These are phyloP conservation scores for Amaurobius ferox DNA, from an alignment of 2,888 invertebrate species.

Conservation along the genomic window DNA sequence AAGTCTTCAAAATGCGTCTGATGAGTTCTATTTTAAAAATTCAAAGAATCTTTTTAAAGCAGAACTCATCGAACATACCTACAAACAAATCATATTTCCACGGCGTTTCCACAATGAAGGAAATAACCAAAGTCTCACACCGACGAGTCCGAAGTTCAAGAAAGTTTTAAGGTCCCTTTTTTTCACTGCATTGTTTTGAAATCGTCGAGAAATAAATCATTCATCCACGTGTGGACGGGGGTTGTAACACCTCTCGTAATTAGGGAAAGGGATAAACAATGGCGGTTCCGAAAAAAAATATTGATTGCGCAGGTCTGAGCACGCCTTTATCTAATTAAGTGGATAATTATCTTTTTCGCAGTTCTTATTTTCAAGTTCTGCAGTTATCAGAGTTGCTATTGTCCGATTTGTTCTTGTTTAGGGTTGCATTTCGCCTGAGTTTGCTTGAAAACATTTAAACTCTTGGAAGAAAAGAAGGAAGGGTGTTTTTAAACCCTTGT, in stretches of 20 bases:
- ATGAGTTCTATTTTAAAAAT: too few species aligned
- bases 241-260: constrained; percentile 68
- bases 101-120: neutral
- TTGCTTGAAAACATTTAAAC: too few species aligned
- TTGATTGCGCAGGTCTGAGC: constrained; percentile 34
- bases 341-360: constrained; percentile 10
- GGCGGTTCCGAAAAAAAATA: constrained; percentile 7
- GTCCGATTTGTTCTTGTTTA: neutral
- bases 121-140: constrained; percentile 2
- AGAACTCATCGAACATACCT: neutral
- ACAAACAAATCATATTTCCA: too few species aligned
- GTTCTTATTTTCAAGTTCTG: neutral
- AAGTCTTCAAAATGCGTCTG: too few species aligned
- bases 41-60: too few species aligned
- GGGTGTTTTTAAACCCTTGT: too few species aligned
- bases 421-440: too few species aligned
- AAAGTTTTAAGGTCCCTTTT: neutral
- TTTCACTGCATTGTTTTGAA: constrained; percentile 3
- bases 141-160: neutral
- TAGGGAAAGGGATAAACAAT: constrained; percentile 56
- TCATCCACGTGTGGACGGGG: constrained; percentile 41
- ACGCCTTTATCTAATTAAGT: constrained; percentile 2
- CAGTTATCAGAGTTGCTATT: neutral
- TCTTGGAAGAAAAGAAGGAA: too few species aligned
- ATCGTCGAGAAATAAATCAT: constrained; percentile 61